phyloP scores from a whole-genome alignment of 2,888 invertebrate species.

The Atrina japonica region DNA sequence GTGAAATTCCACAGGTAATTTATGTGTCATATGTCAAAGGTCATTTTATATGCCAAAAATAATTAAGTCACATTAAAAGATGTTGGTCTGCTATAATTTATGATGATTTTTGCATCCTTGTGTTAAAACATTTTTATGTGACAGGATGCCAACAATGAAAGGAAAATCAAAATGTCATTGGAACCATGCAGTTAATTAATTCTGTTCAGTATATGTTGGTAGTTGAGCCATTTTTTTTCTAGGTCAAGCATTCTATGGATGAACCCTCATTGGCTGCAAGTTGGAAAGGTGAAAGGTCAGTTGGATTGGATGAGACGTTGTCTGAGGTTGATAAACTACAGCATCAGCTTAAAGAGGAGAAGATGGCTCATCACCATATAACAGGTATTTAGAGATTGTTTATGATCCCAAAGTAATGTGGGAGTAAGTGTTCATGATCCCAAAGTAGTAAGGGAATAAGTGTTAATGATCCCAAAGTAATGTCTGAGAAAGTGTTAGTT shows the following conservation, averaged over 20 bases:
- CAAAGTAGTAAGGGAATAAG: background rate
- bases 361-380: slow-evolving; percentile 42
- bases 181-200: too few species aligned
- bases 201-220: too few species aligned
- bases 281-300: slow-evolving; percentile 45
- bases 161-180: too few species aligned
- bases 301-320: slow-evolving; percentile 20
- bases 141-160: too few species aligned
- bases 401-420: too few species aligned
- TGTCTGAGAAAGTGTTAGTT: too few species aligned
- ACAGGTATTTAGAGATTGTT: background rate
- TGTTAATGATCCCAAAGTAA: background rate
- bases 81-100: too few species aligned
- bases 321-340: slow-evolving; percentile 63
- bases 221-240: too few species aligned
- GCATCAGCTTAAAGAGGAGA: slow-evolving; percentile 63
- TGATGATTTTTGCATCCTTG: too few species aligned
- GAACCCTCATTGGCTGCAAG: slow-evolving; percentile 61
- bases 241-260: slow-evolving; percentile 62
- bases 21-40: background rate
- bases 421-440: background rate
- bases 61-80: too few species aligned
- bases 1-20: slow-evolving; percentile 56
- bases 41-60: too few species aligned
- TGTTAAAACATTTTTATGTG: too few species aligned